Percentiles rank a stretch among this genome's conserved stretches.
Conservation (phyloP, 2,113 vertebrate species). For the Cairina moschata region DNA sequence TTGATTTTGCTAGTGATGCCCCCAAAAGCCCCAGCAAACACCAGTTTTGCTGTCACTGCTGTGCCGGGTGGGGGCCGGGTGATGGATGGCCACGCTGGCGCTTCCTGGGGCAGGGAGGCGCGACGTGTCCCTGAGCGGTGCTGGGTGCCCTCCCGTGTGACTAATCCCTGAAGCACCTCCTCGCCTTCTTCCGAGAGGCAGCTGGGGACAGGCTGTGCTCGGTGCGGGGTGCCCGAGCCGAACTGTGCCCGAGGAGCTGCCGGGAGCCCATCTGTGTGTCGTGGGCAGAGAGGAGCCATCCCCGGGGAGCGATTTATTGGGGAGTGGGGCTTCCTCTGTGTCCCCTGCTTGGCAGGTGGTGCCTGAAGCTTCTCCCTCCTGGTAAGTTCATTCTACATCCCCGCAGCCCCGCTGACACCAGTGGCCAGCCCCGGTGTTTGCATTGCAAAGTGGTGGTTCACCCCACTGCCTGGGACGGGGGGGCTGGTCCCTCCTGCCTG, state of each 20-base stretch:
- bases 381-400: neutral
- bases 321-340: rapidly evolving
- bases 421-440: neutral
- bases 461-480: neutral
- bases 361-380: neutral
- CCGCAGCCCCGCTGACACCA: neutral
- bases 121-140: neutral
- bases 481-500: too few relatives aligned
- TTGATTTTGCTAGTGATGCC: rapidly evolving
- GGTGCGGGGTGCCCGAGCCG: rapidly evolving
- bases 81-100: too few relatives aligned
- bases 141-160: neutral
- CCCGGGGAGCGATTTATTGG: neutral
- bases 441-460: neutral
- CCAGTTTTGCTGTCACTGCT: neutral
- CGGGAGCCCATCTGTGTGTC: neutral
- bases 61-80: neutral
- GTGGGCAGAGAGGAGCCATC: neutral
- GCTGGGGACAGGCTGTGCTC: neutral
- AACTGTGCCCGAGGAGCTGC: neutral
- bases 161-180: neutral
- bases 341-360: neutral
- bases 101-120: too few relatives aligned
- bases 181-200: rapidly evolving
- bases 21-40: neutral